phyloP scores from a whole-genome alignment of 2,888 invertebrate species.

The Meganola albula region DNA sequence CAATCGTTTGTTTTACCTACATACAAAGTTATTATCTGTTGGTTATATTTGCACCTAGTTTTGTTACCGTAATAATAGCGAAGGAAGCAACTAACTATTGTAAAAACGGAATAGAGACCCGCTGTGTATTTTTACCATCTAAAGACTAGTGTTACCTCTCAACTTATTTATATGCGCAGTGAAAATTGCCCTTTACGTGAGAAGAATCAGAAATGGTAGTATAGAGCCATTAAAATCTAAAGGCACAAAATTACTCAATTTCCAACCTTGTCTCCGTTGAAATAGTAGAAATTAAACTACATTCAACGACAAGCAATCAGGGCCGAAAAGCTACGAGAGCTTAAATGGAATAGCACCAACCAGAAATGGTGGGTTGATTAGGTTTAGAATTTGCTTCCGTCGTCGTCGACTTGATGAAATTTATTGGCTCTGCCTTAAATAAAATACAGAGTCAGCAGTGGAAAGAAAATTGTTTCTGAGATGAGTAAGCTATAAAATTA shows the following conservation, averaged over 20 bases:
- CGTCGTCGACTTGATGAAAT: slow-evolving; percentile 35
- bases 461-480: slow-evolving; percentile 8
- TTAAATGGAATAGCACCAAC: slow-evolving; percentile 38
- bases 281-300: slow-evolving; percentile 17
- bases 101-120: too few relatives aligned
- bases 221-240: slow-evolving; percentile 27
- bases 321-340: slow-evolving; percentile 27
- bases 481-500: slow-evolving; percentile 3
- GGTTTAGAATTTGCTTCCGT: slow-evolving; percentile 40
- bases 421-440: slow-evolving; percentile 35
- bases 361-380: slow-evolving; percentile 45
- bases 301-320: slow-evolving; percentile 13
- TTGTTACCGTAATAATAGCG: too few relatives aligned
- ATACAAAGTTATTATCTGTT: too few relatives aligned
- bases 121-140: too few relatives aligned
- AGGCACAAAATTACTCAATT: slow-evolving; percentile 14
- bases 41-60: too few relatives aligned
- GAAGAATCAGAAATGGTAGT: slow-evolving; percentile 36
- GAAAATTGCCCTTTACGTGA: slow-evolving; percentile 32
- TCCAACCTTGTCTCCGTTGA: slow-evolving; percentile 16
- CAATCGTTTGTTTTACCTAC: too few relatives aligned
- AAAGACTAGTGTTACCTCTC: too few relatives aligned
- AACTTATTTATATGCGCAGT: slow-evolving; percentile 47
- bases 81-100: too few relatives aligned
- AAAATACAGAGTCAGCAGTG: slow-evolving; percentile 24